Evolutionary conservation across 2,888 invertebrate genomes (phyloP).

Genomic region (Hydrotaea diabolus): DNA sequence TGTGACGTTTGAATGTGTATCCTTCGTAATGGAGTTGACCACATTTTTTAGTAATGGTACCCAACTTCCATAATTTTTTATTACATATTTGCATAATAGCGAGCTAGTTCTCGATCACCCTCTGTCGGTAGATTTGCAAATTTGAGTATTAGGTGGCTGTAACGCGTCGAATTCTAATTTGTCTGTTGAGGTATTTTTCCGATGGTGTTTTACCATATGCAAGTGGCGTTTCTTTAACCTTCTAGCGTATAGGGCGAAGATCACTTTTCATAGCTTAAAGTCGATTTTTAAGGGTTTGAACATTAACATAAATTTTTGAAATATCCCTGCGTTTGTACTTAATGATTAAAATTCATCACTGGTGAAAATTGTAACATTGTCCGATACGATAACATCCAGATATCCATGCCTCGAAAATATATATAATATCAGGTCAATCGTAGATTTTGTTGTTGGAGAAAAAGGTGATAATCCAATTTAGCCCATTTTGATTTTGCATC

Average conservation of each 20-base stretch:
- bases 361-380: constrained; percentile 58
- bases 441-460: no score
- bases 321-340: neutral
- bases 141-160: no score
- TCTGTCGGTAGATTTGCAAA: neutral
- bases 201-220: neutral
- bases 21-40: no score
- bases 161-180: constrained; percentile 41
- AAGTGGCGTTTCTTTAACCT: constrained; percentile 39
- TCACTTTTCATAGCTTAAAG: no score
- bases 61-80: neutral
- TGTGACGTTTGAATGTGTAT: no score
- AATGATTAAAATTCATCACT: no score
- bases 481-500: constrained; percentile 58
- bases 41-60: no score
- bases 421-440: constrained; percentile 55
- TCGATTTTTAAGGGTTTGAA: no score
- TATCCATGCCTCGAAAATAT: constrained; percentile 46
- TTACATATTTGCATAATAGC: constrained; percentile 32
- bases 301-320: no score
- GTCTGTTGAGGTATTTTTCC: constrained; percentile 12
- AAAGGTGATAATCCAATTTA: constrained; percentile 41
- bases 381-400: constrained; percentile 58
- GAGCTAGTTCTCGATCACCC: constrained; percentile 32
- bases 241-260: no score